Base-by-base conservation (phyloP, 2,113 vertebrate species). In the Anarhynchus alexandrinus region DNA sequence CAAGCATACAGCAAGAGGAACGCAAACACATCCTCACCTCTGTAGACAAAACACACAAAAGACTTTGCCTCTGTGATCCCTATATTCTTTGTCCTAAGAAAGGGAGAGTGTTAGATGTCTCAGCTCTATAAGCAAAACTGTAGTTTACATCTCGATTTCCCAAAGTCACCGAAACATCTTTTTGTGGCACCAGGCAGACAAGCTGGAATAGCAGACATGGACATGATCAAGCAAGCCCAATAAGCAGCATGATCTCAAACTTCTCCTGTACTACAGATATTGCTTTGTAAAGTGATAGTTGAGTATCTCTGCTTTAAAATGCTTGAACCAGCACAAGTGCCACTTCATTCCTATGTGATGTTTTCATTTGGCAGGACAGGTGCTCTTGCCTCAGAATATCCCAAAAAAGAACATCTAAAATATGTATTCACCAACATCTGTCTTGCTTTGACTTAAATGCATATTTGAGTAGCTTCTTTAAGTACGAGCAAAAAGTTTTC, bases 401-500 rank as follows among this genome's bases (percentile, higher is more conserved):
- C 72, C 66, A 67, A 86, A 95, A 97, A 94, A 96, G 88, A 95
- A 84, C 93, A 84, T 95, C 81, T 97, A 97, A 97, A 98, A 98
- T 97, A 98, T 97, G 95, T 61, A 98, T 97, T 93, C 83, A 67
- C 69, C 45, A 96, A 95, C 97, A 97, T 96, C 97, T 98, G 97
- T 64, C 87, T 96, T 59, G 27, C 45, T 94, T 94, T 83, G 67
- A 95, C 81, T 95, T 84, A 95, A 94, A 96, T 82, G 86, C 88
- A 92, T 94, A 95, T 54, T 94, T 93, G 86, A 96, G 77, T 65
- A 96, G 36, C 77, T 93, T 84, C 80, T 92, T 85, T 64, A 95
- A 91, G 81, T 29, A 64, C 7, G 10, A 82, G 42, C 45, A 40
- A 59, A 51, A 90, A 95, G 59, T 90, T 95, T 83, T 91, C 58